Evolutionary conservation across 1,140 invertebrate species (phyloP), one percentile per base, ranked within the genome.

Genomic region (Brachionus paranguensis): DNA sequence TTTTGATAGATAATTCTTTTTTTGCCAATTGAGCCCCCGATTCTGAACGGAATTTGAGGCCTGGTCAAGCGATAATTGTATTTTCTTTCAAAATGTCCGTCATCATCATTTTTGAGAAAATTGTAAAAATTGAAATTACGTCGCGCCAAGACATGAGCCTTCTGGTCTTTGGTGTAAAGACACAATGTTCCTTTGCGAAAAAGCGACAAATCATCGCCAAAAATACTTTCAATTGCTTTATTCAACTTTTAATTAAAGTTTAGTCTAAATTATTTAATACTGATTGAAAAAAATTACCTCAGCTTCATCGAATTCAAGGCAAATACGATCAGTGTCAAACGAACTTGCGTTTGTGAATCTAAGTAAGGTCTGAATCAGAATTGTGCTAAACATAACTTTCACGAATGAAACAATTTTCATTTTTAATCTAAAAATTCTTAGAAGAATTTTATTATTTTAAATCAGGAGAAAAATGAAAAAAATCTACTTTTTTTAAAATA

Each of bases 21-120:
- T 72, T 72, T 72, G 3, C 68, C 68, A 72, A 72, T 72, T 17
- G 33, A 43, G 17, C 68, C 68, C 41, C 68, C 68, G 12, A 72
- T 72, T 72, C 68, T 72, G 68, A 72, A 72, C 68, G 68, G 68
- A 17, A 72, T 72, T 24, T 72, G 68, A 3, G 68, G 68, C 10
- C 68, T 72, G 10, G 41, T 72, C 41, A 45, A 43, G 10, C 68
- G 68, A 41, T 41, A 72, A 20, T 43, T 43, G 68, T 41, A 72
- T 43, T 72, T 72, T 45, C 43, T 72, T 3, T 72, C 68, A 4
- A 43, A 72, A 11, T 72, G 14, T 45, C 68, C 41, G 37, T 45
- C 37, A 17, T 43, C 65, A 11, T 29, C 14, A 68, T 14, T 68
- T 33, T 60, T 60, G 17, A 60, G 5, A 60, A 60, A 20, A 8